Evolutionary conservation across 2,888 invertebrate species (phyloP), one percentile per base, ranked within the genome.

Genomic region (Hirtodrosophila cameraria): DNA sequence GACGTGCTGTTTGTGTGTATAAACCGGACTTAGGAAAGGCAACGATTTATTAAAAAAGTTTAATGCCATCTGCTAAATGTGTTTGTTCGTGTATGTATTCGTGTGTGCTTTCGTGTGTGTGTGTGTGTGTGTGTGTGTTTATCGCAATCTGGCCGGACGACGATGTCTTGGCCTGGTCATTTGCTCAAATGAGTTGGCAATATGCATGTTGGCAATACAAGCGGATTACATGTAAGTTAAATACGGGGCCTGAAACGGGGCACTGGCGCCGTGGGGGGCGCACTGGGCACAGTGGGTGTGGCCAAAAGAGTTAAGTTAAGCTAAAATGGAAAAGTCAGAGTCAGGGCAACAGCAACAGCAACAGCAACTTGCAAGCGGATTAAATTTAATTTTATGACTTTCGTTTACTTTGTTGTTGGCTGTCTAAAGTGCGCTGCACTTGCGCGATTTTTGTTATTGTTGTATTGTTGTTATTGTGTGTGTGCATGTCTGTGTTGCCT

Each of bases 181-280:
- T 86, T 83, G 76, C 79, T 54, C 58, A 83, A 86, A 86, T 80
- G 86, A 80, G 86, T 83, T 86, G 86, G 86, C 86, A 86, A 67
- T 63, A 62, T 59, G 60, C 58, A 58, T 60, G 60, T 54, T 58
- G 75, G 68, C 69, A 57, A 58, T 50, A 58, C 69, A 64, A 61
- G 55, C 74, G 70, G 81, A 73, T 79, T 84, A 84, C 78, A 73
- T 31, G 66, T 35, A 52, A 58, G 35, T 39, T 61, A 38, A 36
- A 73, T 57, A 39, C 39, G 60, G 33, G 33, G 50, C n/a, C n/a
- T 46, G 16, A 52, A 9, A 16, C 11, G 50, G 5, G n/a, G 33
- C 16, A 2, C 16, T 16, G 46, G 16, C 54, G 43, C 25, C 15
- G 39, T 45, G 54, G 41, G 16, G 25, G 45, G 52, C n/a, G 48